Percentiles rank a stretch among this genome's conserved stretches.
Evolutionary conservation across 2,113 vertebrate genomes (phyloP).

Genomic region (Pardalotus punctatus): DNA sequence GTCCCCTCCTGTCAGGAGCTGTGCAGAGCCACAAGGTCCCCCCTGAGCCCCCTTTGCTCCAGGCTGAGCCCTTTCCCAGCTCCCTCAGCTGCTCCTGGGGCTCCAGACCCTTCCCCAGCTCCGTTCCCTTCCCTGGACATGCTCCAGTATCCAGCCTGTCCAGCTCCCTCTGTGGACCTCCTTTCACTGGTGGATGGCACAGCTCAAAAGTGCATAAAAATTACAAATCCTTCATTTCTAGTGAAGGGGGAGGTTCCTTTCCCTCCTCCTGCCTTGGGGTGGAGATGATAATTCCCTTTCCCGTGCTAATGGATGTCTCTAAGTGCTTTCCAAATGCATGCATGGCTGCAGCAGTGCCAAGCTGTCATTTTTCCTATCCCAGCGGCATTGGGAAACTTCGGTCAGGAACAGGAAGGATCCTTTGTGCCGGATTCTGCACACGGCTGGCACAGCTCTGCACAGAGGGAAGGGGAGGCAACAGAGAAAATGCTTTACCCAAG

Average conservation of each 20-base stretch:
- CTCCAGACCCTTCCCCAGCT: background rate
- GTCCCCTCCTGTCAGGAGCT: background rate
- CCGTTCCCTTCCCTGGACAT: background rate
- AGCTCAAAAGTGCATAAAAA: background rate
- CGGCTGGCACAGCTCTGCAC: background rate
- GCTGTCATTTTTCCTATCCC: background rate
- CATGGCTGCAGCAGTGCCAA: background rate
- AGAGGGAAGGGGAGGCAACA: background rate
- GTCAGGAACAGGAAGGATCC: background rate
- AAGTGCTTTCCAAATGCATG: background rate
- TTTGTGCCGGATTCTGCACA: rapidly evolving
- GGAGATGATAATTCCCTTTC: background rate
- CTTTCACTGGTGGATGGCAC: background rate
- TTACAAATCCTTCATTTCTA: background rate
- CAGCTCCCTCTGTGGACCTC: background rate
- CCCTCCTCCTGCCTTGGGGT: background rate
- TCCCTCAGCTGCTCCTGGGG: rapidly evolving
- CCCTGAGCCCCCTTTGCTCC: background rate
- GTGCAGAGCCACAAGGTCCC: background rate
- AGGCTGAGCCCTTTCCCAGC: background rate
- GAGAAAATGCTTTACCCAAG: background rate
- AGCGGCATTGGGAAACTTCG: background rate
- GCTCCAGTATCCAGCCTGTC: background rate
- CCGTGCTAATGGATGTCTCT: background rate
- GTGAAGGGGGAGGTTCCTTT: background rate